Evolutionary conservation across 2,888 invertebrate genomes (phyloP), one percentile per base, ranked within the genome.

Genomic region (Epistrophe eligans): DNA sequence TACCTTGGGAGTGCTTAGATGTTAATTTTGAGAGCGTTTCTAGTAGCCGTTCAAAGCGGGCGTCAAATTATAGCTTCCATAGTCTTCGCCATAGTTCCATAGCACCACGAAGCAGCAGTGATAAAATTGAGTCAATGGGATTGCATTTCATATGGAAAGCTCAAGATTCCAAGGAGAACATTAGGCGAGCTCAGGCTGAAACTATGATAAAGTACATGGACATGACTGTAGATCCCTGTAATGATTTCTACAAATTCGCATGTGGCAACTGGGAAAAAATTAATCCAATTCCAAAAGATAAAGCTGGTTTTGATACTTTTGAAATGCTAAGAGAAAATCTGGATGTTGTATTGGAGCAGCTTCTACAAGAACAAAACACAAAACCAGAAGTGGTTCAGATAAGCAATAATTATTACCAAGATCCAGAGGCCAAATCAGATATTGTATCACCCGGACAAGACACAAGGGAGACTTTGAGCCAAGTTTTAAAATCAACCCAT

Each of bases 241-340:
- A 95, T 7, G 97, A 97, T 91, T 97, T 97, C 91, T 97, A 97
- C 91, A 95, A 96, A 90, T 98, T 95, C 90, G 96, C 97, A 0
- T 98, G 96, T 91, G 98, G 98, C 0, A 97, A 97, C 90, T 98
- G 98, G 98, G 95, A 96, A 43, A 95, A 95, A 70, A 94, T 95
- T 55, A 97, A 98, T 92, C 96, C 97, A 0, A 97, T 98, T 90
- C 98, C 98, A 3, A 96, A 97, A 70, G 98, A 98, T 90, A 97
- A 97, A 93, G 96, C 97, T 8, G 96, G 96, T 90, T 98, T 97
- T 92, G 98, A 98, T 90, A 98, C 97, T 0, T 98, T 98, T 91
- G 97, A 97, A 93, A 97, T 97, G 94, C 93, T 98, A 8, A 94
- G 97, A 89, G 97, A 98, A 93, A 97, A 96, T 89, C 93, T 97